Evolutionary conservation across 2,888 invertebrate species (phyloP).

Genomic region (Alcis repandata): DNA sequence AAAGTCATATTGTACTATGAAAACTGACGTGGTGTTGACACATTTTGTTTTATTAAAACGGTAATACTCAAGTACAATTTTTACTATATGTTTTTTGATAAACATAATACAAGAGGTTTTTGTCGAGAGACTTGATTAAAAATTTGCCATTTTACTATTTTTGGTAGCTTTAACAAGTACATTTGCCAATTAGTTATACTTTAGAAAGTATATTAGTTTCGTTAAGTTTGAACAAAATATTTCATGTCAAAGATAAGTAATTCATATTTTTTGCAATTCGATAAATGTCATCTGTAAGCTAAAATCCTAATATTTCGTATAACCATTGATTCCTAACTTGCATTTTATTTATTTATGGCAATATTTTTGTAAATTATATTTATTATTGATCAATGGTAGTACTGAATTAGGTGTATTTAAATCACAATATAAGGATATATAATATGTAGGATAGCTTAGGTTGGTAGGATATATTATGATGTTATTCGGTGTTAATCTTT

Average conservation of each 20-base stretch:
- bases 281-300: neutral
- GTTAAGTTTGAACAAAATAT: slow-evolving; percentile 30
- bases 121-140: neutral
- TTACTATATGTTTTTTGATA: neutral
- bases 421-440: slow-evolving; percentile 22
- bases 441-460: neutral
- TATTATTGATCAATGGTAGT: slow-evolving; percentile 35
- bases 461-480: neutral
- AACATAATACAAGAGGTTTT: neutral
- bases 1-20: too few relatives aligned
- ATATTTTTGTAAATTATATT: slow-evolving; percentile 29
- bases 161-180: slow-evolving; percentile 22
- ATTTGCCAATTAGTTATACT: slow-evolving; percentile 23
- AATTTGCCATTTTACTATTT: slow-evolving; percentile 21
- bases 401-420: slow-evolving; percentile 14
- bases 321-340: slow-evolving; percentile 61
- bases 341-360: slow-evolving; percentile 67
- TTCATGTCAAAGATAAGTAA: neutral
- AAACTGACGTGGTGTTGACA: too few relatives aligned
- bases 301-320: slow-evolving; percentile 30
- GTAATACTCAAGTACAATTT: too few relatives aligned
- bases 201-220: slow-evolving; percentile 13
- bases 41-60: too few relatives aligned
- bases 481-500: slow-evolving; percentile 15
- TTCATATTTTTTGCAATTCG: neutral